phyloP scores from a whole-genome alignment of 2,797 vertebrate species.

The Gymnothorax javanicus region DNA sequence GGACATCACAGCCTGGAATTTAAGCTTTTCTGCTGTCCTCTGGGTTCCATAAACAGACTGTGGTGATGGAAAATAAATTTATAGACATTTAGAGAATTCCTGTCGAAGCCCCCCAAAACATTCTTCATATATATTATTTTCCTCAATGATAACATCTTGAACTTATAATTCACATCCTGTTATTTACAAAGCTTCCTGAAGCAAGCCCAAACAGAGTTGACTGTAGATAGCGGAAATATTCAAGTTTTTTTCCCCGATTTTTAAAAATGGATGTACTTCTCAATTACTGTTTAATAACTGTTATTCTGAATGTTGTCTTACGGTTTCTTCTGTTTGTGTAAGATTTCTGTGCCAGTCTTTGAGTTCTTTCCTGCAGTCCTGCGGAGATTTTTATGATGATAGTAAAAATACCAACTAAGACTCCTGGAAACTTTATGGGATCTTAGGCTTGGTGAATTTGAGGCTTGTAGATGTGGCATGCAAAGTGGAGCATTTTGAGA shows the following conservation, averaged over 20 bases:
- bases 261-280: background rate
- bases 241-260: too few species aligned
- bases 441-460: slow-evolving; percentile 17
- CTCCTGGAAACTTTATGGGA: slow-evolving; percentile 16
- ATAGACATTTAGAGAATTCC: slow-evolving; percentile 10
- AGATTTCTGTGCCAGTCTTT: background rate
- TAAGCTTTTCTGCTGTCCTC: background rate
- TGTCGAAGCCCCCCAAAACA: background rate
- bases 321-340: slow-evolving; percentile 15
- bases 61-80: background rate
- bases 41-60: slow-evolving; percentile 18
- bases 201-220: background rate
- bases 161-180: background rate
- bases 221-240: too few species aligned
- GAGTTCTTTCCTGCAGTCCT: background rate
- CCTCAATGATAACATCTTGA: background rate
- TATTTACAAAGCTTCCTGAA: background rate
- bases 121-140: slow-evolving; percentile 15
- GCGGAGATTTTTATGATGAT: slow-evolving; percentile 6
- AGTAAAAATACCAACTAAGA: background rate
- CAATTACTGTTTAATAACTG: slow-evolving; percentile 14
- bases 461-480: background rate
- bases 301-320: slow-evolving; percentile 1
- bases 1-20: background rate
- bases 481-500: background rate